A percentile compares a stretch with the other conserved stretches of the same genome.
These are phyloP conservation scores for Bujurquina vittata DNA, from an alignment of 2,113 vertebrate genomes.

Conservation along the genomic window DNA sequence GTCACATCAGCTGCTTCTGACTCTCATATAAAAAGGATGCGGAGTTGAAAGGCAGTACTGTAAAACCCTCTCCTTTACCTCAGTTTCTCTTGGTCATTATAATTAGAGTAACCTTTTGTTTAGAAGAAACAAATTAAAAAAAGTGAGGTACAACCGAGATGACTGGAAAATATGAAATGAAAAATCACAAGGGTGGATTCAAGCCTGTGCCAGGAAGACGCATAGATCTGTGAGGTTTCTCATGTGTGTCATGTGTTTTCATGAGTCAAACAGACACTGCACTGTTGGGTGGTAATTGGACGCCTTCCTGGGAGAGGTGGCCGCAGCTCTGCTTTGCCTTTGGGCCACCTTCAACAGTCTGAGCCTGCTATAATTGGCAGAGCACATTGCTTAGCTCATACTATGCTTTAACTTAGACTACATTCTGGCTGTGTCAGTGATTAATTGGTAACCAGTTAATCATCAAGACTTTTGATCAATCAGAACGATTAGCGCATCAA, in stretches of 20 bases:
- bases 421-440: conserved; percentile 28
- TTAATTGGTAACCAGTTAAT: conserved; percentile 35
- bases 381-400: conserved; percentile 34
- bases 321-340: conserved; percentile 58
- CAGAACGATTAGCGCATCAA: background rate
- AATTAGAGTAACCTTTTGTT: conserved; percentile 51
- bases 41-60: conserved; percentile 32
- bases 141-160: conserved; percentile 18
- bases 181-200: conserved; percentile 9
- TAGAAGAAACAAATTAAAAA: conserved; percentile 28
- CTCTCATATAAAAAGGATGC: conserved; percentile 48
- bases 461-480: conserved; percentile 28
- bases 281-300: conserved; percentile 75
- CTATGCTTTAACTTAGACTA: conserved; percentile 27
- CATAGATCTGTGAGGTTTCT: conserved; percentile 43
- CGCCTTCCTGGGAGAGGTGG: conserved; percentile 69
- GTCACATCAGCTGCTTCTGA: conserved; percentile 64
- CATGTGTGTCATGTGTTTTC: conserved; percentile 56
- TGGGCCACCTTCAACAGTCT: conserved; percentile 60
- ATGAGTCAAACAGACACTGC: conserved; percentile 60
- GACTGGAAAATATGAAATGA: conserved; percentile 36
- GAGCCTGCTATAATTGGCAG: conserved; percentile 64
- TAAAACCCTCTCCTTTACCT: conserved; percentile 7
- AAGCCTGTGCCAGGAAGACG: conserved; percentile 30
- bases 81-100: conserved; percentile 30